Evolutionary conservation across 2,113 vertebrate genomes (phyloP).

Genomic region (Nibea coibor): DNA sequence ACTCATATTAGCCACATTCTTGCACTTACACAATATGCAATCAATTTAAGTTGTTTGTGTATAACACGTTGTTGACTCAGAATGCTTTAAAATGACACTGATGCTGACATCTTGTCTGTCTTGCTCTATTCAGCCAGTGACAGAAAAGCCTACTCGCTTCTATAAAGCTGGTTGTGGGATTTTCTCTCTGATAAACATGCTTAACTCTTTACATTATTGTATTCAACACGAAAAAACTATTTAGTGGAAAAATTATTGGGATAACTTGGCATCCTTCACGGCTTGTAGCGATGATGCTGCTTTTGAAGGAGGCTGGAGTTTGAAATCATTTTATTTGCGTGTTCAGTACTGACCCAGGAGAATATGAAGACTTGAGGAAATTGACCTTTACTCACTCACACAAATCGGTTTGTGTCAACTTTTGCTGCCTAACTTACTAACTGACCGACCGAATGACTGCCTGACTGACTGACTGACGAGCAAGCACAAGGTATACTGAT

Average conservation of each 20-base stretch:
- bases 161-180: constrained; percentile 25
- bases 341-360: constrained; percentile 25
- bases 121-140: constrained; percentile 14
- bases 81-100: constrained; percentile 40
- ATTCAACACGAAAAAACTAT: constrained; percentile 29
- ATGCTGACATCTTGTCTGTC: constrained; percentile 35
- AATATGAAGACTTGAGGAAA: constrained; percentile 20
- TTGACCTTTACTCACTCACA: constrained; percentile 5
- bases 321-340: not conserved
- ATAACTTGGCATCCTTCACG: constrained; percentile 6
- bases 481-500: constrained; percentile 45
- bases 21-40: constrained; percentile 70
- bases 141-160: constrained; percentile 28
- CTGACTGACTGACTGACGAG: constrained; percentile 19
- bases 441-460: not conserved
- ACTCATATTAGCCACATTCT: constrained; percentile 49
- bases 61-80: constrained; percentile 20
- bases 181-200: constrained; percentile 38
- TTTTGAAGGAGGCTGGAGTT: constrained; percentile 8
- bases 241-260: constrained; percentile 22
- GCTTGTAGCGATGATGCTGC: not conserved
- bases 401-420: not conserved
- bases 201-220: constrained; percentile 50
- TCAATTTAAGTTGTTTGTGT: constrained; percentile 52
- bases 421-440: constrained; percentile 26